Base-by-base conservation (phyloP, 2,113 vertebrate genomes). In the Bostrychus sinensis region DNA sequence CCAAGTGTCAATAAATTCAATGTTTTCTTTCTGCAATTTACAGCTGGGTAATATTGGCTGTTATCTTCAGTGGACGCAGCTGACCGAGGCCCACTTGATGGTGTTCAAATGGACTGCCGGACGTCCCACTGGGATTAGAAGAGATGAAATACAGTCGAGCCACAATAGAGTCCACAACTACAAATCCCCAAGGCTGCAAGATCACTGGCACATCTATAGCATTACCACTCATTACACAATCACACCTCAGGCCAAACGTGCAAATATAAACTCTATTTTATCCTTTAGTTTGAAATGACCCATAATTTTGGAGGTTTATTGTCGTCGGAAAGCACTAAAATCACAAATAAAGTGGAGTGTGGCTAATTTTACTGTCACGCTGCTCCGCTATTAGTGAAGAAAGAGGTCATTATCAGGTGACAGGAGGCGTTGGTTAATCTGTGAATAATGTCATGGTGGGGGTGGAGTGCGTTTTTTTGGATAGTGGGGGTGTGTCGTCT, bases 381-480 rank as follows among this genome's bases (percentile, higher is more conserved):
- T 45, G 78, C 62, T 73, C 79, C 62, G 64, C 65, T 25, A 56
- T 84, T 70, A 68, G 62, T 66, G 62, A 70, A 75, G 65, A 67
- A 62, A 56, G 72, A 80, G 91, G 87, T 89, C 87, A 90, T 91
- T 90, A 89, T 73, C 63, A 64, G 79, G 86, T 86, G 87, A 89
- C 70, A 80, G 75, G 85, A 89, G 87, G 89, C 67, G 70, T 85
- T 69, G 87, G 90, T 85, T 92, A 93, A 93, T 98, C 95, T 96
- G 92, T 94, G 94, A 96, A 97, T 98, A 98, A 98, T 97, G 94
- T 94, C 91, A 92, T 76, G 91, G 91, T 91, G 82, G 81, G 74
- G 78, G 62, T 70, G 75, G 75, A 56, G 72, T 77, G 57, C 62
- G 81, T 65, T 23, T 56, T 62, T 79, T 80, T 71, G 59, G 65